A percentile compares a stretch with the other conserved stretches of the same genome.
phyloP scores from a whole-genome alignment of 2,113 vertebrate species.

The Rhea pennata region DNA sequence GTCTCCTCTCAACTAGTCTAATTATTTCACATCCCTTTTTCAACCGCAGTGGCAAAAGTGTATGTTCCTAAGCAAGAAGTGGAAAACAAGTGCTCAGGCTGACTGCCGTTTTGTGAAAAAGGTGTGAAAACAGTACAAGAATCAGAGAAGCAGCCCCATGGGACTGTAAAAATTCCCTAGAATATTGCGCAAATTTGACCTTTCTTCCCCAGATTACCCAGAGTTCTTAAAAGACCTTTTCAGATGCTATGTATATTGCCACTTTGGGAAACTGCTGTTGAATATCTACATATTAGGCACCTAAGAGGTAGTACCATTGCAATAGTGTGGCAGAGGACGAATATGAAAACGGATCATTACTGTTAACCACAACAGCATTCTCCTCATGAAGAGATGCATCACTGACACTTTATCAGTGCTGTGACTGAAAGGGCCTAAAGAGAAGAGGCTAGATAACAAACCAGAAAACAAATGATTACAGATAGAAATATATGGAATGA shows the following conservation, averaged over 20 bases:
- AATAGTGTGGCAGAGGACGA: not conserved
- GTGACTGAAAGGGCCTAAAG: not conserved
- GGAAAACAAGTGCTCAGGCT: not conserved
- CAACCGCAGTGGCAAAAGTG: not conserved
- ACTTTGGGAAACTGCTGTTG: not conserved
- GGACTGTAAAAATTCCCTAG: not conserved
- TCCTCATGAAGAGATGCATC: not conserved
- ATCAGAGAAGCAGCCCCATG: not conserved
- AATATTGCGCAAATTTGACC: not conserved
- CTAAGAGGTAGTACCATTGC: not conserved
- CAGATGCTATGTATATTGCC: too few species aligned
- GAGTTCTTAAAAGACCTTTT: not conserved
- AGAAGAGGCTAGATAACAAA: not conserved
- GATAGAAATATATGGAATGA: not conserved
- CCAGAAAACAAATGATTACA: not conserved
- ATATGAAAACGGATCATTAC: not conserved
- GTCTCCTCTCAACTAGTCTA: not conserved
- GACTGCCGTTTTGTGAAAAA: not conserved
- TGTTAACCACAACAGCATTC: not conserved
- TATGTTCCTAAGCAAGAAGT: not conserved
- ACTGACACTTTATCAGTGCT: not conserved
- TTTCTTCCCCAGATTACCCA: not conserved
- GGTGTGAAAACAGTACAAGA: not conserved
- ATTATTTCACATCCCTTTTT: not conserved
- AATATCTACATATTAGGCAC: not conserved